Percentiles rank a stretch among this genome's conserved stretches.
Evolutionary conservation across 2,113 vertebrate genomes (phyloP).

Genomic region (Hylia prasina): DNA sequence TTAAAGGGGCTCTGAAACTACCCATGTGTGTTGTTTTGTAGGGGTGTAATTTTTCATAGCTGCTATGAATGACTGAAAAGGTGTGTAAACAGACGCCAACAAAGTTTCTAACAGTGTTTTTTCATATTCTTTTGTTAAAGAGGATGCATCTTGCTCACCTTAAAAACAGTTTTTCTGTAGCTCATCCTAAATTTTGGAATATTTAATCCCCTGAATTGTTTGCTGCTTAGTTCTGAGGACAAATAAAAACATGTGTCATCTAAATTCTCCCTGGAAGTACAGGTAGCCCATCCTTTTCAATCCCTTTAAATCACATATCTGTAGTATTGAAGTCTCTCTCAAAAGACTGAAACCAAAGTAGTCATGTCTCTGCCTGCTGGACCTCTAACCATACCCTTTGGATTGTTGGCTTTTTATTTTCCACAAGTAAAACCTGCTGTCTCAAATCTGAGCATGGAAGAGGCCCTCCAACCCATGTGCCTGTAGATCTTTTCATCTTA

Average conservation of each 20-base stretch:
- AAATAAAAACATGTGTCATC: background rate
- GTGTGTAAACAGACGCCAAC: background rate
- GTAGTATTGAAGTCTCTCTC: background rate
- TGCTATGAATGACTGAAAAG: background rate
- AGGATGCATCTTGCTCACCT: background rate
- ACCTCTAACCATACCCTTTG: background rate
- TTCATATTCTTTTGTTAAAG: background rate
- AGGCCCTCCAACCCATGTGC: background rate
- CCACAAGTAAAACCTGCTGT: background rate
- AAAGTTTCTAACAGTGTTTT: background rate
- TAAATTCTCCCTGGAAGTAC: background rate
- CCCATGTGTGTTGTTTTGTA: background rate
- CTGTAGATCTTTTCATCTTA: background rate
- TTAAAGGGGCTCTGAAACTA: background rate
- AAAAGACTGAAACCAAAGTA: background rate
- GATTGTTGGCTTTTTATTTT: background rate
- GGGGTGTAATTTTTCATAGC: background rate
- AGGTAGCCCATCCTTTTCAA: background rate
- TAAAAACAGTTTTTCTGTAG: background rate
- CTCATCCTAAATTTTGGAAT: background rate
- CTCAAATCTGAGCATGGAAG: background rate
- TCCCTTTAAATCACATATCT: background rate
- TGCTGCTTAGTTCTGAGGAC: background rate
- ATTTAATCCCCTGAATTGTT: background rate
- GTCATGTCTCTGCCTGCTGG: background rate